A percentile compares a stretch with the other conserved stretches of the same genome.
Conservation (phyloP, 2,113 vertebrate genomes). For the Anguilla rostrata region DNA sequence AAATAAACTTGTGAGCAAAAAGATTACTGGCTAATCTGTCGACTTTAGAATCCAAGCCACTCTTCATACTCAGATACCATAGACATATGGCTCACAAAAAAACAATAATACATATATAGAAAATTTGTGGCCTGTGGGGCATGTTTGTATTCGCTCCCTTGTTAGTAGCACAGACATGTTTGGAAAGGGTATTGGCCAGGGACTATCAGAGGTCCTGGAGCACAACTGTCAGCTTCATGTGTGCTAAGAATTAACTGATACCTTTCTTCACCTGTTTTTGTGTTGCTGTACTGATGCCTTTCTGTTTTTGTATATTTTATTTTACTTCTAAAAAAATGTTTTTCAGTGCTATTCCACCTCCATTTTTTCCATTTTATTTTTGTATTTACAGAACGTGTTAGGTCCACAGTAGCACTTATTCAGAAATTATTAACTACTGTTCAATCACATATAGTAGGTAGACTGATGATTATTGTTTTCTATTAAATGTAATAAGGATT, state of each 20-base stretch:
- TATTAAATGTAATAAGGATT: no score
- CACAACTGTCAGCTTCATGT: neutral
- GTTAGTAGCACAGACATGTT: neutral
- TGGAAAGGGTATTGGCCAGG: neutral
- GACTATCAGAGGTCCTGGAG: neutral
- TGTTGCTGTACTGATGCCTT: neutral
- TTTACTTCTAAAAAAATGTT: no score
- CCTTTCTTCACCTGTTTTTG: neutral
- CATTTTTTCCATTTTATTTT: no score
- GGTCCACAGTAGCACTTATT: no score
- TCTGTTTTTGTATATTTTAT: neutral
- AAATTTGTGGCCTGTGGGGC: neutral
- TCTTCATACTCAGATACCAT: slow-evolving; percentile 47
- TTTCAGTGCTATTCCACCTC: neutral
- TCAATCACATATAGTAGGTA: no score
- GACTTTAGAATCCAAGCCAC: slow-evolving; percentile 47
- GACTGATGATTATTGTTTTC: no score
- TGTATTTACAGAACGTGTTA: neutral
- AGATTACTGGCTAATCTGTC: slow-evolving; percentile 55
- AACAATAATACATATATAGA: neutral
- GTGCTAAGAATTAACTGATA: neutral
- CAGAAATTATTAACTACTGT: no score
- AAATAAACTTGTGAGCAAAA: slow-evolving; percentile 56
- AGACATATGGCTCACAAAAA: slow-evolving; percentile 24
- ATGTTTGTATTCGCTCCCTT: neutral